These are phyloP conservation scores for Ciona savignyi DNA, from an alignment of 23 tunicate species.

Conservation along the genomic window DNA sequence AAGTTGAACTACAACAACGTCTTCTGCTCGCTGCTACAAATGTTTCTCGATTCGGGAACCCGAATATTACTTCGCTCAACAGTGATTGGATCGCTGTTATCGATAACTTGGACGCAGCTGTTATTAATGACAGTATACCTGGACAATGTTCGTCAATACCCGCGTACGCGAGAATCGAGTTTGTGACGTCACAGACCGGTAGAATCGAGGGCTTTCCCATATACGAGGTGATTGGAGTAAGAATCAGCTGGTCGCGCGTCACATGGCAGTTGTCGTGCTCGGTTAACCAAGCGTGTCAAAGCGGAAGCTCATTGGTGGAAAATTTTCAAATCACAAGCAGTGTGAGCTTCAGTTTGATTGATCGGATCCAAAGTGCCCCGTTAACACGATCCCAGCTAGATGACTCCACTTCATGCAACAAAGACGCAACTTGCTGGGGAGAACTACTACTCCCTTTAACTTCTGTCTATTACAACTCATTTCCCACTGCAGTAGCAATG, in stretches of 20 bases:
- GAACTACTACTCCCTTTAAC: constrained; percentile 44
- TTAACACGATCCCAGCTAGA: constrained; percentile 20
- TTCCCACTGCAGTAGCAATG: constrained; percentile 14
- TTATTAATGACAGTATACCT: constrained; percentile 4
- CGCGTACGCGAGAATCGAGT: constrained; percentile 28
- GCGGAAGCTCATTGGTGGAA: constrained; percentile 4
- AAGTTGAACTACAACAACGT: constrained; percentile 43
- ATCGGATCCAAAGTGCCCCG: constrained; percentile 11
- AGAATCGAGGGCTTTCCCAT: constrained; percentile 31
- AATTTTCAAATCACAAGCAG: constrained; percentile 38
- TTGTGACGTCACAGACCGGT: constrained; percentile 40
- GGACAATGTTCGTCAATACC: constrained; percentile 62
- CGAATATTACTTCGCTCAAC: constrained; percentile 11
- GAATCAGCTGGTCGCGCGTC: constrained; percentile 39
- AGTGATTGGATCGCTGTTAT: constrained; percentile 26
- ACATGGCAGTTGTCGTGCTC: constrained; percentile 52
- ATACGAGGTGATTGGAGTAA: constrained; percentile 46
- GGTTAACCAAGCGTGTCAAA: constrained; percentile 12
- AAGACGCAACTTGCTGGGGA: constrained; percentile 77
- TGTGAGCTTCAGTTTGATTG: constrained; percentile 42
- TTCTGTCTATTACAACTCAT: constrained; percentile 18
- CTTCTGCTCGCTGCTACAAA: constrained; percentile 21
- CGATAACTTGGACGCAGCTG: too few species aligned
- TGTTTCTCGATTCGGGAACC: constrained; percentile 61
- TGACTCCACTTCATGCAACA: constrained; percentile 29